Base-by-base conservation (phyloP, 64 coral and sea anemone genomes). In the Anthopleura sola region DNA sequence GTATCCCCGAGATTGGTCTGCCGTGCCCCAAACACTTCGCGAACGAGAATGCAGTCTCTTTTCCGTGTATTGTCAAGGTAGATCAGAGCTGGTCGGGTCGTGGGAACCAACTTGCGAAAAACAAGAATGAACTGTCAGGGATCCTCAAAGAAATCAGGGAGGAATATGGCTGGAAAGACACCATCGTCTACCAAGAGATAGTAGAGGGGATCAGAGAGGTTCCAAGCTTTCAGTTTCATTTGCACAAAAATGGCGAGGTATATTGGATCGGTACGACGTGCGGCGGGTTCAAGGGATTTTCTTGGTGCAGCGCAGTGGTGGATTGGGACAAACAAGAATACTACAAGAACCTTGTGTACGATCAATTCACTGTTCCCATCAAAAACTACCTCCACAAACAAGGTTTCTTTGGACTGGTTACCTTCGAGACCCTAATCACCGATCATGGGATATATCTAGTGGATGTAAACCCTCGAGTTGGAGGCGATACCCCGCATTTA, bases 251-350 rank as follows among this genome's bases (percentile, higher is more conserved):
- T 23, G 85, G 85, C 33, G 85, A 86, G 46, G 20, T 86, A 40
- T 34, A 49, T 38, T 86, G 85, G 85, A 17, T 86, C 2, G 85
- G 85, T 21, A 75, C 85, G 23, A 50, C 37, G 3, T 18, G 11
- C 20, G 85, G 64, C 3, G 64, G 36, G 15, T 86, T 86, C 46
- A 48, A 44, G 17, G 85, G 85, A 0, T 86, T 47, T 58, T 0
- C 3, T 14, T 86, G 62, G 62, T 16, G 29, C 1, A 33, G 37
- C 40, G 85, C 64, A 19, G 36, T 75, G 4, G 85, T 86, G 20
- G 85, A 86, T 50, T 86, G 85, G 85, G 85, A 86, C 23, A 77
- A 86, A 9, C 85, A 86, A 55, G 85, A 86, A 3, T 29, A 77
- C 11, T 77, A 75, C 39, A 75, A 86, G 68, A 37, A 86, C 66